Evolutionary conservation across 2,888 invertebrate species (phyloP), one percentile per base, ranked within the genome.

Genomic region (Apamea anceps): DNA sequence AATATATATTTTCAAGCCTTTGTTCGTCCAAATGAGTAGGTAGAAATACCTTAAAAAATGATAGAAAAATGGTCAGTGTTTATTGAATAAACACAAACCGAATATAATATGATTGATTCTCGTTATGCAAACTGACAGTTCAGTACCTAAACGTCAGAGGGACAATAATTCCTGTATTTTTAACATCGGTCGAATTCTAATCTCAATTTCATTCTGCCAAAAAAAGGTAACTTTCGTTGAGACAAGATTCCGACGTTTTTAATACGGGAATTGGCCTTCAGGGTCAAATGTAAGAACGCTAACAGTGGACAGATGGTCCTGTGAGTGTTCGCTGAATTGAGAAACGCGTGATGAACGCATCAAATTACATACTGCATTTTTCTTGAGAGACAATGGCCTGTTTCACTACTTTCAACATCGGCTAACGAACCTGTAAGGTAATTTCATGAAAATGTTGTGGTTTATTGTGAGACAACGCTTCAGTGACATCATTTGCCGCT

Each of bases 1-100:
- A 45, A 51, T 60, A 32, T 80, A 75, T 81, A 85, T 79, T 80
- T 85, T 85, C 71, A 62, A 72, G 60, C n/a, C 60, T 65, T 60
- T 42, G 42, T 67, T 63, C 45, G 67, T 65, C 45, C 13, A 66
- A 12, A 60, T 54, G 28, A 78, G 21, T n/a, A 37, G n/a, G 72
- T 37, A 66, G 13, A 66, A 15, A 42, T 37, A 37, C 18, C 18
- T 25, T 18, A 18, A 32, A 10, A 48, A 81, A 7, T 2, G 3
- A 15, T 15, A 45, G 7, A 63, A 37, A 57, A 80, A 45, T 12
- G 10, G 15, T 48, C 6, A n/a, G 37, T 77, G 25, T 77, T 42
- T 51, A 77, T 25, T 42, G 13, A 63, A 42, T 77, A 10, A 77
- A 78, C 18, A 37, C 48, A 76, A 62, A 37, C 7, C 12, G 12